Evolutionary conservation across 2,888 invertebrate genomes (phyloP).

Genomic region (Eristalis tenax): DNA sequence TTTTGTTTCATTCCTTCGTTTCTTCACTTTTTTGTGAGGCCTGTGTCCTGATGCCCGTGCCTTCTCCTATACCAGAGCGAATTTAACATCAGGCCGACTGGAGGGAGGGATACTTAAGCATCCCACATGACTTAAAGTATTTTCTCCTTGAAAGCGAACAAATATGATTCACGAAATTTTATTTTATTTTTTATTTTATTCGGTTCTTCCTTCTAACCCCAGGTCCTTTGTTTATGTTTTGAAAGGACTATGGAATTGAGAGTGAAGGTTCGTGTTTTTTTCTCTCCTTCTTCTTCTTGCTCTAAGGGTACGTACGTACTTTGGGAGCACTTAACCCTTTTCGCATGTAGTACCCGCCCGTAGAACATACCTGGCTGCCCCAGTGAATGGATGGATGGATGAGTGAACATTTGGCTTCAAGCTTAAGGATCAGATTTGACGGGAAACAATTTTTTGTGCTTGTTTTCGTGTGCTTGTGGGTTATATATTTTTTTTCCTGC

Average conservation of each 20-base stretch:
- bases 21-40: neutral
- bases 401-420: constrained; percentile 21
- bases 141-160: constrained; percentile 48
- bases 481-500: too few relatives aligned
- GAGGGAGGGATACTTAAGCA: constrained; percentile 33
- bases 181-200: neutral
- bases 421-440: constrained; percentile 28
- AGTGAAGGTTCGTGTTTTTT: neutral
- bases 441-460: neutral
- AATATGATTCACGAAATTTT: constrained; percentile 56
- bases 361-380: neutral
- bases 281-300: neutral
- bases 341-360: constrained; percentile 4
- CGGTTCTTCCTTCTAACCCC: neutral
- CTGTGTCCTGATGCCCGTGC: neutral
- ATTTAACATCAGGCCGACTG: neutral
- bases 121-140: constrained; percentile 65
- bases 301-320: constrained; percentile 39
- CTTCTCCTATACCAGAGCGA: neutral
- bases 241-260: constrained; percentile 39
- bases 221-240: constrained; percentile 59
- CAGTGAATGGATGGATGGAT: constrained; percentile 26
- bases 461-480: neutral
- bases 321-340: constrained; percentile 68
- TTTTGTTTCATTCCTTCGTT: neutral